These are phyloP conservation scores for Tipula unca DNA, from an alignment of 2,888 invertebrate species.

Conservation along the genomic window DNA sequence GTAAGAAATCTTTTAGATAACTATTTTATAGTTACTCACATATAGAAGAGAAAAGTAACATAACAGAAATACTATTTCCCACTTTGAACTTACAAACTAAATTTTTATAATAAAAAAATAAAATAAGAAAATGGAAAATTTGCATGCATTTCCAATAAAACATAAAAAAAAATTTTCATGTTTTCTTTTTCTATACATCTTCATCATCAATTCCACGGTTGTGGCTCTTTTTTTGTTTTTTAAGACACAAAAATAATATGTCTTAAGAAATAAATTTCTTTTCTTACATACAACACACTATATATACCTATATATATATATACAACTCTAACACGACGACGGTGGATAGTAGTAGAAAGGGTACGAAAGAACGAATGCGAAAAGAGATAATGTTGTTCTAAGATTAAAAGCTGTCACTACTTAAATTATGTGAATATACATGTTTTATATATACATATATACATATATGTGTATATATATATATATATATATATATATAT, in stretches of 20 bases:
- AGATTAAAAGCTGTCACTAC: constrained; percentile 22
- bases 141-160: constrained; percentile 14
- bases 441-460: neutral
- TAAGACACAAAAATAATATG: constrained; percentile 2
- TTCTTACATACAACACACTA: neutral
- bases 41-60: neutral
- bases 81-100: constrained; percentile 14
- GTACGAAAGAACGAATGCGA: neutral
- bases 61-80: neutral
- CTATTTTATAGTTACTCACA: neutral
- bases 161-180: constrained; percentile 3
- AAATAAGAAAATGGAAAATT: neutral
- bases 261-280: constrained; percentile 8
- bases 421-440: constrained; percentile 21
- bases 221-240: neutral
- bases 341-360: neutral
- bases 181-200: constrained; percentile 2
- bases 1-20: neutral
- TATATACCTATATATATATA: too few species aligned
- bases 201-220: neutral
- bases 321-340: neutral
- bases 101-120: neutral
- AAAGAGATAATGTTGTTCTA: constrained; percentile 17
- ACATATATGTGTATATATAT: too few species aligned
- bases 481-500: too few species aligned